Conservation (phyloP, 2,797 vertebrate genomes). For the Cynopterus sphinx region DNA sequence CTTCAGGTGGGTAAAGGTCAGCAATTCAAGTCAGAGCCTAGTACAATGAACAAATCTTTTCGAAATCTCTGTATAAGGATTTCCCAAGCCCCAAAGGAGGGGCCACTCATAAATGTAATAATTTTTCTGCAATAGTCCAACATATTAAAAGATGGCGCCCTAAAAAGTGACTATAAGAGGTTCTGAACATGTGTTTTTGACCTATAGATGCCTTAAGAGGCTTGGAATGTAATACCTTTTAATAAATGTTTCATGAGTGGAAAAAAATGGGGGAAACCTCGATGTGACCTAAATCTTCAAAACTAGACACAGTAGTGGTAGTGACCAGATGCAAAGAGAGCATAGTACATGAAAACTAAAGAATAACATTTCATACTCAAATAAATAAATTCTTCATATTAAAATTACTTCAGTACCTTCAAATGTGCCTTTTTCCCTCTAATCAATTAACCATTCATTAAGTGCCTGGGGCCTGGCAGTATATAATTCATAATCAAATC, state of each 20-base stretch:
- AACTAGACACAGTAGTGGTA: background rate
- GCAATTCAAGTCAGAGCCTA: background rate
- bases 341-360: background rate
- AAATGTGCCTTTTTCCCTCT: background rate
- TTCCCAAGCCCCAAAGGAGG: background rate
- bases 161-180: background rate
- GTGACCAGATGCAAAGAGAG: background rate
- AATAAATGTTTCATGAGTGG: background rate
- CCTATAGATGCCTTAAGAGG: background rate
- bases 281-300: background rate
- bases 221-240: background rate
- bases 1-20: background rate
- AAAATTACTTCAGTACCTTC: background rate
- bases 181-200: background rate
- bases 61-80: background rate
- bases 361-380: background rate
- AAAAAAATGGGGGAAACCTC: background rate
- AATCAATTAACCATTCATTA: constrained; percentile 13
- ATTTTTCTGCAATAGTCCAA: constrained; percentile 19
- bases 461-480: background rate
- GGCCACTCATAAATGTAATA: background rate
- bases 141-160: constrained; percentile 6
- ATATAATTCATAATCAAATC: constrained; percentile 17
- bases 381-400: constrained; percentile 25
- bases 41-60: background rate